Percentiles rank a stretch among this genome's conserved stretches.
Evolutionary conservation across 1,140 invertebrate genomes (phyloP).

Genomic region (Nomia melanderi): DNA sequence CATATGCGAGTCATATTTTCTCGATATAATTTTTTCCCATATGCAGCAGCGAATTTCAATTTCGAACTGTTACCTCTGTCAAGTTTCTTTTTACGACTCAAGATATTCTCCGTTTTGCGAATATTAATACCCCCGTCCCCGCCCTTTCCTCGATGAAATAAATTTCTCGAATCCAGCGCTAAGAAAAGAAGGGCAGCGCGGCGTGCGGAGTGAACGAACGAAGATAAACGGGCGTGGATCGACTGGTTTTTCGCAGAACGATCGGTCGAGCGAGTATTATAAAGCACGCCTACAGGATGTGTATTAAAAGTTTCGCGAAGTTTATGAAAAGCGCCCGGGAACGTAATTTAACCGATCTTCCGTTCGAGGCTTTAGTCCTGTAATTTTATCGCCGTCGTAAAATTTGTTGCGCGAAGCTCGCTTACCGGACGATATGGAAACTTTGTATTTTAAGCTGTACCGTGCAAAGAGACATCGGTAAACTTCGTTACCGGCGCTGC

Average conservation of each 20-base stretch:
- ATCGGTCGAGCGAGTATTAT: constrained; percentile 14
- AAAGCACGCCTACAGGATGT: constrained; percentile 21
- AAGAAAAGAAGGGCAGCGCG: neutral
- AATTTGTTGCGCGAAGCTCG: constrained; percentile 21
- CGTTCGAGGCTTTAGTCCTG: constrained; percentile 10
- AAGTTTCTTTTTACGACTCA: no score
- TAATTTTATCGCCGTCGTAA: constrained; percentile 44
- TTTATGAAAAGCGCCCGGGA: constrained; percentile 5
- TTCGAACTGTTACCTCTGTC: no score
- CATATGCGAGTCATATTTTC: no score
- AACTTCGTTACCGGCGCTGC: constrained; percentile 24
- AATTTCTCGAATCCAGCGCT: no score
- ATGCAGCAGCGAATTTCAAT: no score
- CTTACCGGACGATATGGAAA: constrained; percentile 32
- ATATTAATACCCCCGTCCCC: no score
- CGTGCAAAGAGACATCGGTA: constrained; percentile 27
- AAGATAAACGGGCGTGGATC: constrained; percentile 21
- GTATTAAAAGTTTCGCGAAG: constrained; percentile 44
- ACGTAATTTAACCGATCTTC: constrained; percentile 44
- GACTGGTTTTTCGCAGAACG: neutral
- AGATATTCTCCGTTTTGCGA: no score
- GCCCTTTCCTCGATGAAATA: no score
- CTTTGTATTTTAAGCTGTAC: constrained; percentile 24
- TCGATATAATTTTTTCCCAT: no score
- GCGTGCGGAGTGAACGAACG: neutral